Base-by-base conservation (phyloP, 2,888 invertebrate genomes). In the Acleris literana region DNA sequence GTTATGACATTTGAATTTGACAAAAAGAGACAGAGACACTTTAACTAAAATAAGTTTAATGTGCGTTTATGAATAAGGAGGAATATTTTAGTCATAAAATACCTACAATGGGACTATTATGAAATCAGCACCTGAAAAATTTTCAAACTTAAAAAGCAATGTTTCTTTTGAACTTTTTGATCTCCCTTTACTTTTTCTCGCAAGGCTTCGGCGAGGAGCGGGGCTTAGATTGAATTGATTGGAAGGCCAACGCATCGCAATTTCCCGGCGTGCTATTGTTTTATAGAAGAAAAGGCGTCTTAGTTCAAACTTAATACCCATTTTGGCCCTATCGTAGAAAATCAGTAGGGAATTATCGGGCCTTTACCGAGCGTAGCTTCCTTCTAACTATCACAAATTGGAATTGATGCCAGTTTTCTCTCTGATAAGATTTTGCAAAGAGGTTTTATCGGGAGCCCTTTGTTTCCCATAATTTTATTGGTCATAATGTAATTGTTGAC, bases 241-340 rank as follows among this genome's bases (percentile, higher is more conserved):
- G 55, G 44, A 49, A 51, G 44, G 44, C 60, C 22, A 51, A 25
- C 29, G 65, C 54, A 22, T 13, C 55, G 44, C 44, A 33, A 25
- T 51, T 51, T 20, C 65, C 60, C 55, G 17, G 20, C 16, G 22
- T 43, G 33, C 55, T 33, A 44, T 61, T 61, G 55, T 60, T 61
- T 61, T 49, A 61, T n/a, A 49, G 49, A 52, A 65, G 55, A 56
- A 61, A 61, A 56, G 60, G 29, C 54, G 49, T 60, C 59, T 64
- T 49, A 59, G 59, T 60, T 54, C 54, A 59, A 48, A 54, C 48
- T 59, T 59, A 64, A 55, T 63, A 25, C 56, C 49, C 43, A 58
- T 57, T 51, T 63, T 48, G 16, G 20, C 33, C 59, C 43, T 64
- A 64, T 64, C 59, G 49, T 54, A 54, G 54, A 49, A 59, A 60